phyloP scores from a whole-genome alignment of 1,140 invertebrate genomes.

The Pseudomyrmex flavicornis region DNA sequence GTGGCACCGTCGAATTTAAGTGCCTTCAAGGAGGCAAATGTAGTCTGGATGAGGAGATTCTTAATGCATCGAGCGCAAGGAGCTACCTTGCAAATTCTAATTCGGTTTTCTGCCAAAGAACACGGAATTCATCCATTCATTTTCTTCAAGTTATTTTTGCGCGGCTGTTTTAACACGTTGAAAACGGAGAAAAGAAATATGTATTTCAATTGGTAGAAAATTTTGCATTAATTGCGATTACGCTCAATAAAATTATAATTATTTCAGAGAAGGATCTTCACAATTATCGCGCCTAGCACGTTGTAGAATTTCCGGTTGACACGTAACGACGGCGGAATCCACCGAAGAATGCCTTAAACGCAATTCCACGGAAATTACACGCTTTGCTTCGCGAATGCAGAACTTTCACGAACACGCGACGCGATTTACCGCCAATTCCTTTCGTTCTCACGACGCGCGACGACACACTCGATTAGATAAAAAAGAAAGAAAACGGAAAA shows the following conservation, averaged over 20 bases:
- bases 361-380: constrained; percentile 36
- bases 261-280: not conserved
- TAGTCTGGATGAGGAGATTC: constrained; percentile 25
- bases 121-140: not conserved
- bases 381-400: not conserved
- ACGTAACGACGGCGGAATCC: not conserved
- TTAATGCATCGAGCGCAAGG: constrained; percentile 22
- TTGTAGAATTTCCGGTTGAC: constrained; percentile 10
- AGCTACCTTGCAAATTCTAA: constrained; percentile 16
- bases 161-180: too few relatives aligned
- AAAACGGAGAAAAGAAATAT: not conserved
- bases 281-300: constrained; percentile 5
- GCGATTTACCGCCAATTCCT: not conserved
- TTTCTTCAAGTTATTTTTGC: not conserved
- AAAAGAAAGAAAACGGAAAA: not conserved
- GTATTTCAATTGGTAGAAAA: not conserved
- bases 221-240: not conserved
- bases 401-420: constrained; percentile 34
- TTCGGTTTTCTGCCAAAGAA: not conserved
- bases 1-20: constrained; percentile 35
- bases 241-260: not conserved
- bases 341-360: constrained; percentile 15
- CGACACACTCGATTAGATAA: not conserved
- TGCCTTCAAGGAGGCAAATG: constrained; percentile 31
- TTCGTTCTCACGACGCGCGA: constrained; percentile 14